Base-by-base conservation (phyloP, 53 echinoderm and acorn worm genomes). In the Stichopus horrens region DNA sequence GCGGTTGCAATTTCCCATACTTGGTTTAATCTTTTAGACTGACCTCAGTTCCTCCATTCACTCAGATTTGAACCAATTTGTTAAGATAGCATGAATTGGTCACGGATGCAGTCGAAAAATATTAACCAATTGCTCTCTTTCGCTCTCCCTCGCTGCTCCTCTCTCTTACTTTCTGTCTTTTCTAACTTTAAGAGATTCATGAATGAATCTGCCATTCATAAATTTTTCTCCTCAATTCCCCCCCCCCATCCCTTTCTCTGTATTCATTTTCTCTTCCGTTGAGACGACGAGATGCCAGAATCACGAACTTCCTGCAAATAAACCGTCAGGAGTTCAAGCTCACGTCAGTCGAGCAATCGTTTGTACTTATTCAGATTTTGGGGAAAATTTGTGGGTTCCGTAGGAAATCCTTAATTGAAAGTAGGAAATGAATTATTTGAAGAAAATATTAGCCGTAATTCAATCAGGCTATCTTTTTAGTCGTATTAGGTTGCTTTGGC, bases 351-450 rank as follows among this genome's bases (percentile, higher is more conserved):
- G 8, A 56, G 5, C 4, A 9, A 53, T 81, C 58, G 56, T 9
- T 10, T 56, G 13, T 58, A 21, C 58, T 81, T 56, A 81, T 81
- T 58, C 81, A 53, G 57, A 55, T 56, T 81, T 81, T 81, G 57
- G 21, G 58, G 81, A 81, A 81, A 81, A 81, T 81, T 81, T 81
- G 81, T 81, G 58, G 81, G 81, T 81, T 81, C 81, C 19, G 58
- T 81, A 21, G 81, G 81, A 81, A 81, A 81, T 81, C 81, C 81
- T 81, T 81, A 81, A 81, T 81, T 81, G 81, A 81, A 81, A 81
- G 81, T 57, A 58, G 56, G 81, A 81, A 80, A 81, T 81, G 81
- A 81, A 81, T 81, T 81, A 81, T 81, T 81, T 81, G 81, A 56
- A 21, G 81, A 81, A 81, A 81, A 58, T 81, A 81, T 81, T 56